Evolutionary conservation across 1,140 invertebrate species (phyloP), one percentile per base, ranked within the genome.

Genomic region (Trichonephila clavata): DNA sequence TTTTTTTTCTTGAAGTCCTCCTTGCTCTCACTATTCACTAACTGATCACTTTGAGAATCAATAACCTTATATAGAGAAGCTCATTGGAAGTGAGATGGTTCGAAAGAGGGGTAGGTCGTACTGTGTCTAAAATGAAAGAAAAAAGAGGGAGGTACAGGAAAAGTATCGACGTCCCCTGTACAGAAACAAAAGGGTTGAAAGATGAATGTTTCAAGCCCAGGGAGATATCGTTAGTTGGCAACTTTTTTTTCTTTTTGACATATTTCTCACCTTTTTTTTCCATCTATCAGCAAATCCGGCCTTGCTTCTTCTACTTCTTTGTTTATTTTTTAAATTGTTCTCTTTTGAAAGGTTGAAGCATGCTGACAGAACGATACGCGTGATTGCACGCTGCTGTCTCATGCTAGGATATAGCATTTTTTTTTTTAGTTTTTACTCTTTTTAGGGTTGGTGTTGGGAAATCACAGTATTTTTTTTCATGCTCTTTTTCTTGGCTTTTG

Each of bases 121-220:
- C 71, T 39, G 71, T 77, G 71, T 77, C 27, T 77, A 27, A 50
- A 32, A 77, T 77, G 71, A 77, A 77, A 77, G 32, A 86, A 18
- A 86, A 86, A 24, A 60, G 39, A 10, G 68, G 63, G 27, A 68
- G n/a, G 39, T 68, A 27, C 43, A 24, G 39, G 59, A 63, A 68
- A 63, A 68, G 21, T 68, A 88, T 88, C 86, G 86, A 71, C 63
- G 86, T 20, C 14, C 10, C 39, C 32, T 16, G 32, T 39, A 88
- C 61, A 88, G 86, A 88, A 88, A 88, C 86, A 88, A 88, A 88
- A 88, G 86, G 86, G 86, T 88, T 88, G 39, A 88, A 88, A 88
- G 86, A 88, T 88, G 86, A 88, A 88, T 88, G 86, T 32, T 88
- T 88, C 24, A 21, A 68, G 16, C 39, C 86, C 86, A 39, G 39